phyloP scores from a whole-genome alignment of 2,797 vertebrate genomes.

The Darevskia mixta region DNA sequence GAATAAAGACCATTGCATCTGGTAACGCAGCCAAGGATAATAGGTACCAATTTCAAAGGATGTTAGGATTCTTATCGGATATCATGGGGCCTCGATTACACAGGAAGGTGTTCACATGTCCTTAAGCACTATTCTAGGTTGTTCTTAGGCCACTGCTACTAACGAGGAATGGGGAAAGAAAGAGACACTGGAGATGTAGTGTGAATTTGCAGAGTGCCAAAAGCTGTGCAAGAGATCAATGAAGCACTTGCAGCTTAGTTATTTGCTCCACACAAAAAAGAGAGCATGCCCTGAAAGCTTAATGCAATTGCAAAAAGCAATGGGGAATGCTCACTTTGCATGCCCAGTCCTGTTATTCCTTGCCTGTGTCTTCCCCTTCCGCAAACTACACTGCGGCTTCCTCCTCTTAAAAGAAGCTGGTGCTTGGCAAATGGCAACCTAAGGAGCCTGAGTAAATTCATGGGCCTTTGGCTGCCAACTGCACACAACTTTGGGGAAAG shows the following conservation, averaged over 20 bases:
- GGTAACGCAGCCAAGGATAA: neutral
- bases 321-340: neutral
- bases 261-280: neutral
- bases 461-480: neutral
- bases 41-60: neutral
- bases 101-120: neutral
- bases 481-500: constrained; percentile 26
- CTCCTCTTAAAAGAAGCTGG: neutral
- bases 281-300: neutral
- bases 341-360: neutral
- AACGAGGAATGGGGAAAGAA: neutral
- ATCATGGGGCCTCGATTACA: neutral
- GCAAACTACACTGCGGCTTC: too few relatives aligned
- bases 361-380: neutral
- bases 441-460: neutral
- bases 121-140: neutral
- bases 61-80: neutral
- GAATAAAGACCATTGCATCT: neutral
- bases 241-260: neutral
- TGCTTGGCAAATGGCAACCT: neutral
- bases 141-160: neutral
- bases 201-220: too few relatives aligned
- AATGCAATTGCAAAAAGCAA: neutral
- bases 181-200: neutral
- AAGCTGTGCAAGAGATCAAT: neutral